Evolutionary conservation across 1,140 invertebrate genomes (phyloP).

Genomic region (Sycobia sp.): DNA sequence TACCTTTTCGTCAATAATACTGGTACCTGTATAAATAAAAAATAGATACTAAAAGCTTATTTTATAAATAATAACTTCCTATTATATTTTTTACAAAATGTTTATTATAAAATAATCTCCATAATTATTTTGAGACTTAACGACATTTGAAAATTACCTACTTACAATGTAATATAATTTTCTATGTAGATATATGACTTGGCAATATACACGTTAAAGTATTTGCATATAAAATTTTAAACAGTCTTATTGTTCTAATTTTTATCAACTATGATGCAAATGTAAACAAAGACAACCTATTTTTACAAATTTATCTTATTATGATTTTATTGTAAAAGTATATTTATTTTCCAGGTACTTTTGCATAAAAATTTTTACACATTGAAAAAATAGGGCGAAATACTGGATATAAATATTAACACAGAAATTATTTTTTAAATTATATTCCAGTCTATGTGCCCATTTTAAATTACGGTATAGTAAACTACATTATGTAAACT

Average conservation of each 20-base stretch:
- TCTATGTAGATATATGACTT: slow-evolving; percentile 25
- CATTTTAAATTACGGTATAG: slow-evolving; percentile 4
- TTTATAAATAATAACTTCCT: no score
- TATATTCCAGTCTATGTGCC: background rate
- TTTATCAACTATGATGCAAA: slow-evolving; percentile 15
- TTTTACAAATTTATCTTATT: slow-evolving; percentile 12
- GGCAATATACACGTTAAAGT: slow-evolving; percentile 8
- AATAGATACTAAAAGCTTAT: background rate
- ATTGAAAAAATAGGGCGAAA: background rate
- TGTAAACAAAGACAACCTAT: slow-evolving; percentile 27
- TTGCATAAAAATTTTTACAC: slow-evolving; percentile 7
- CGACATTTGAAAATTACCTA: background rate
- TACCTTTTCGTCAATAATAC: no score
- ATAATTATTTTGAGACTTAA: background rate
- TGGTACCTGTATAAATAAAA: no score
- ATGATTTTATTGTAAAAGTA: slow-evolving; percentile 13
- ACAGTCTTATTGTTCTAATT: slow-evolving; percentile 23
- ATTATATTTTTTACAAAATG: slow-evolving; percentile 2
- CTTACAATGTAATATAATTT: slow-evolving; percentile 17
- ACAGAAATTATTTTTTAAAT: slow-evolving; percentile 13
- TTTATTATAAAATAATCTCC: slow-evolving; percentile 34
- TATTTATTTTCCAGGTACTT: slow-evolving; percentile 26
- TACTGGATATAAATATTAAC: background rate
- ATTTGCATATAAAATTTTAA: slow-evolving; percentile 20
- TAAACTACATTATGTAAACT: background rate